Conservation (phyloP, 2,113 vertebrate species). For the Ciconia maguari region DNA sequence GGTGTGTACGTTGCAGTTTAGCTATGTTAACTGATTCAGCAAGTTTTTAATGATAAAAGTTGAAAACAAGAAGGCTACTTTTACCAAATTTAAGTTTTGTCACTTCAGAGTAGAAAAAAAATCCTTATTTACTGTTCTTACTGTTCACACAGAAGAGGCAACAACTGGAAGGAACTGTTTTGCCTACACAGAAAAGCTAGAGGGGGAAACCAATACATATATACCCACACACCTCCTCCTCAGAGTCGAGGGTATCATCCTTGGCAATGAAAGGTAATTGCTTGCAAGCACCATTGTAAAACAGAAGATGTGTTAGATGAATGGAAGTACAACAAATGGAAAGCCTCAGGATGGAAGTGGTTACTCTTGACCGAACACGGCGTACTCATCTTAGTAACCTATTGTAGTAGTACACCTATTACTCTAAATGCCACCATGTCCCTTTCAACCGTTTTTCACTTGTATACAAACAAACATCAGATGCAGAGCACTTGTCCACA, state of each 20-base stretch:
- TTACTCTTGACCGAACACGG: not conserved
- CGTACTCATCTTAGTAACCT: not conserved
- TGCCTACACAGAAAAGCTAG: slow-evolving; percentile 4
- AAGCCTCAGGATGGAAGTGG: not conserved
- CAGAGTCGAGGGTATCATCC: slow-evolving; percentile 54
- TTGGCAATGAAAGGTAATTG: slow-evolving; percentile 58
- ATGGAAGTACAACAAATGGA: not conserved
- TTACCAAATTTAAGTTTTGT: not conserved
- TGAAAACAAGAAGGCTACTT: not conserved
- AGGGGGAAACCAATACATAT: not conserved
- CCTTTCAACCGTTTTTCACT: not conserved
- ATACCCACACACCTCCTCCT: slow-evolving; percentile 65
- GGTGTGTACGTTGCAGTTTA: not conserved
- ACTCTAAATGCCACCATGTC: not conserved
- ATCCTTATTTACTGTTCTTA: slow-evolving; percentile 7
- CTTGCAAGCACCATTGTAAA: slow-evolving; percentile 45
- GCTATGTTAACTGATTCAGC: not conserved
- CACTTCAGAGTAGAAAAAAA: not conserved
- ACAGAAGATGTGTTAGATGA: slow-evolving; percentile 55
- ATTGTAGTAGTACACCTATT: not conserved
- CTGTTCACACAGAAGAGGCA: slow-evolving; percentile 60
- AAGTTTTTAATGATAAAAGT: not conserved
- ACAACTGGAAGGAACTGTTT: not conserved
- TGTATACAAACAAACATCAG: not conserved
- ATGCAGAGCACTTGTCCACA: not conserved